A percentile compares a stretch with the other conserved stretches of the same genome.
Conservation (phyloP, 2,888 invertebrate genomes). For the Eilema depressum region DNA sequence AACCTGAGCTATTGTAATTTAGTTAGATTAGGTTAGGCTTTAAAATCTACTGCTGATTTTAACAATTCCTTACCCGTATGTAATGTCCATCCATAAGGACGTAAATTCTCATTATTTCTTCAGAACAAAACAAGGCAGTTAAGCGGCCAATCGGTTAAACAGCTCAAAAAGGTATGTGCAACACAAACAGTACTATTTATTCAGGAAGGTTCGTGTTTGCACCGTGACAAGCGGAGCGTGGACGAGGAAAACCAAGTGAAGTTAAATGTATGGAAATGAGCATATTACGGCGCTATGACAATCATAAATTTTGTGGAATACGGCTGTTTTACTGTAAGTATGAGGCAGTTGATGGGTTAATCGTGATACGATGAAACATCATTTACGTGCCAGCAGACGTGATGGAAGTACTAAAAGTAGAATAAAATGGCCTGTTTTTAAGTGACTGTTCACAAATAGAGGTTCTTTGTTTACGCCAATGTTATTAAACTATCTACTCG, state of each 20-base stretch:
- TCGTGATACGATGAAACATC: constrained; percentile 35
- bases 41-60: neutral
- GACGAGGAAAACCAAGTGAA: constrained; percentile 14
- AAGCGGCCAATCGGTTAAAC: neutral
- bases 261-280: constrained; percentile 33
- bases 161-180: neutral
- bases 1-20: too few relatives aligned
- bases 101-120: neutral
- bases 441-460: neutral
- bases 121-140: neutral
- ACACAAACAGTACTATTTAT: constrained; percentile 35
- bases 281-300: constrained; percentile 34
- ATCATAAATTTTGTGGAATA: constrained; percentile 10
- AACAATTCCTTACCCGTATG: neutral
- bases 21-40: too few relatives aligned
- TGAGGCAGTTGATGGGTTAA: constrained; percentile 32
- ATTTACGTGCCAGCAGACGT: neutral
- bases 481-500: too few relatives aligned
- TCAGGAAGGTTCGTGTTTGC: constrained; percentile 32
- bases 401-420: neutral
- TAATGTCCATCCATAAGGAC: neutral
- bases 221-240: constrained; percentile 5
- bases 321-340: constrained; percentile 4
- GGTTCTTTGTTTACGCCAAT: neutral
- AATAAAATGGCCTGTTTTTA: neutral